Evolutionary conservation across 2,113 vertebrate genomes (phyloP).

Genomic region (Mugil cephalus): DNA sequence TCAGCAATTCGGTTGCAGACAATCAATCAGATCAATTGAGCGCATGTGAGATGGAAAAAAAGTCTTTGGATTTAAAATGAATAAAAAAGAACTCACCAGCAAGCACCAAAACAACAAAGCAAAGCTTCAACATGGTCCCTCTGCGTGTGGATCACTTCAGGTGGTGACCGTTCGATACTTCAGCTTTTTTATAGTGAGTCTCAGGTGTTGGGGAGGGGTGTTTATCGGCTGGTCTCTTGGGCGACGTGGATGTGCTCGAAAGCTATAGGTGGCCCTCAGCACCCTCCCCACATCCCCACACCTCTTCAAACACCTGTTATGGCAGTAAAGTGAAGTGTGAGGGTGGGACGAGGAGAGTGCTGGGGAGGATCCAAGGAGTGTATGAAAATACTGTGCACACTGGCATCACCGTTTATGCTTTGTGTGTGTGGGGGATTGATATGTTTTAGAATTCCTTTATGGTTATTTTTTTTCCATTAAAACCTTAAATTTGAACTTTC

Average conservation of each 20-base stretch:
- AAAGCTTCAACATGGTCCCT: conserved; percentile 10
- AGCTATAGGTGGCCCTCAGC: neutral
- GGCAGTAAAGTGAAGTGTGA: accelerated
- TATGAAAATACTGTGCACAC: neutral
- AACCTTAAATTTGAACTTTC: too few species aligned
- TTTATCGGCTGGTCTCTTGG: neutral
- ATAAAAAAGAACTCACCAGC: conserved; percentile 26
- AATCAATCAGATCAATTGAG: too few species aligned
- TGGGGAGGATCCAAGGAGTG: neutral
- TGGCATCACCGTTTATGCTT: too few species aligned
- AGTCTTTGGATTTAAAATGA: neutral
- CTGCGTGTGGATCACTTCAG: neutral
- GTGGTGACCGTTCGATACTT: neutral
- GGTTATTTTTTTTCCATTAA: too few species aligned
- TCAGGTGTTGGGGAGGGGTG: neutral
- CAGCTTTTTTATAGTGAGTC: neutral
- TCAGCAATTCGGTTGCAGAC: too few species aligned
- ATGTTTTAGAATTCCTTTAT: too few species aligned
- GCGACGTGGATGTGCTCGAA: neutral
- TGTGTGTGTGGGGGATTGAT: too few species aligned
- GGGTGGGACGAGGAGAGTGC: neutral
- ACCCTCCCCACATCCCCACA: neutral
- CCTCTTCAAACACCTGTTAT: neutral
- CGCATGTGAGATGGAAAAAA: neutral
- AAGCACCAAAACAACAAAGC: neutral